These are phyloP conservation scores for Whitmania pigra DNA, from an alignment of 1,140 invertebrate species.

Conservation along the genomic window DNA sequence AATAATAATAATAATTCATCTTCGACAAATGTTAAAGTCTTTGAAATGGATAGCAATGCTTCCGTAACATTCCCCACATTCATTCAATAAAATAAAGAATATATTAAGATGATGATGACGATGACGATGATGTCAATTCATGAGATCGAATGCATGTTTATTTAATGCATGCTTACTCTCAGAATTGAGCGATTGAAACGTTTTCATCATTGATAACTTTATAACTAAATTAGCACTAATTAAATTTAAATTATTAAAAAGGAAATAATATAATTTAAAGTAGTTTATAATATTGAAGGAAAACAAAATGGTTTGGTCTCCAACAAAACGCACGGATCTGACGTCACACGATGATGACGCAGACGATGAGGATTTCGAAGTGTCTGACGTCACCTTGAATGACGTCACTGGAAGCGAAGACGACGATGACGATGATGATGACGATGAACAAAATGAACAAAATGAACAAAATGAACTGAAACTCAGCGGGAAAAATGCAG, in stretches of 20 bases:
- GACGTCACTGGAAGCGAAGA: constrained; percentile 19
- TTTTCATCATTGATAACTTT: too few relatives aligned
- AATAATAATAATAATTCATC: neutral
- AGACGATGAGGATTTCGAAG: constrained; percentile 15
- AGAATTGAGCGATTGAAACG: too few relatives aligned
- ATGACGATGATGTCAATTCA: too few relatives aligned
- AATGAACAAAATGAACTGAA: constrained; percentile 18
- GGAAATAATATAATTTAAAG: too few relatives aligned
- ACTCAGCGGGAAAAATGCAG: constrained; percentile 21
- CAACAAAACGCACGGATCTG: neutral
- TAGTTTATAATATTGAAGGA: neutral
- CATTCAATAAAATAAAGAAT: too few relatives aligned
- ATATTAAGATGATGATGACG: too few relatives aligned
- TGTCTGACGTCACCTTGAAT: constrained; percentile 22
- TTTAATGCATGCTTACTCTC: too few relatives aligned
- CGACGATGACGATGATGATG: constrained; percentile 26
- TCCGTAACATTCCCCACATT: too few relatives aligned
- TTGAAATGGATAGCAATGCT: too few relatives aligned
- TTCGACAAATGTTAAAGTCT: neutral
- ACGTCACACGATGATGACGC: neutral
- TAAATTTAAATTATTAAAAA: too few relatives aligned
- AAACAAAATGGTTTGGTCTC: constrained; percentile 12
- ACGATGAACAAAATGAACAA: constrained; percentile 26
- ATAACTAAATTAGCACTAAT: too few relatives aligned
- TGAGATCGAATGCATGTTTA: too few relatives aligned